A percentile compares a stretch with the other conserved stretches of the same genome.
These are phyloP conservation scores for Corythornis madagascariensis DNA, from an alignment of 2,113 vertebrate genomes.

Conservation along the genomic window DNA sequence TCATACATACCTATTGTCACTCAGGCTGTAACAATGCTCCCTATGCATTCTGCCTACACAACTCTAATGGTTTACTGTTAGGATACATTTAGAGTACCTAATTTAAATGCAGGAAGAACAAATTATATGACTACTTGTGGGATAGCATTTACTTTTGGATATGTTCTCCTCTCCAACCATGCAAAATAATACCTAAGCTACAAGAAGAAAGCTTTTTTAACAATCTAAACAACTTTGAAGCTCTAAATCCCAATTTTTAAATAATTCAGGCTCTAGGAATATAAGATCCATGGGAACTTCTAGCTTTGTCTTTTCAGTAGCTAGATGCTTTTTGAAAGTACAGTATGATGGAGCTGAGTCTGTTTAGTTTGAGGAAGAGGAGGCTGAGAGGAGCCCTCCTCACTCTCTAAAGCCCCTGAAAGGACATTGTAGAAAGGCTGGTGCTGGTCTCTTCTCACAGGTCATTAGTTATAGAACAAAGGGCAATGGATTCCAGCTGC, in stretches of 20 bases:
- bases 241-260: not conserved
- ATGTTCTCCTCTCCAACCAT: not conserved
- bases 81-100: not conserved
- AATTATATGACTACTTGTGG: conserved; percentile 3
- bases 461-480: too few species aligned
- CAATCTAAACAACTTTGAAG: not conserved
- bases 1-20: not conserved
- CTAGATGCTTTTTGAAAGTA: not conserved
- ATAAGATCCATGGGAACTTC: not conserved
- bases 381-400: too few species aligned
- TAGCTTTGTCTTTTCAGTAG: not conserved
- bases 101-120: conserved; percentile 13
- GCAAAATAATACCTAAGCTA: not conserved
- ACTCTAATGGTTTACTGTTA: not conserved
- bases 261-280: not conserved
- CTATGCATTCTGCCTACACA: not conserved
- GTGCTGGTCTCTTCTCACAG: too few species aligned
- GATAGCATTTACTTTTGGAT: not conserved
- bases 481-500: too few species aligned
- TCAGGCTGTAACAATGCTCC: not conserved
- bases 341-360: too few species aligned
- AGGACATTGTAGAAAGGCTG: too few species aligned
- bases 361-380: too few species aligned
- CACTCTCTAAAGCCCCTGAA: too few species aligned
- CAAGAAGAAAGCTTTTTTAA: not conserved